phyloP scores from a whole-genome alignment of 2,113 vertebrate genomes.

The Paramisgurnus dabryanus region DNA sequence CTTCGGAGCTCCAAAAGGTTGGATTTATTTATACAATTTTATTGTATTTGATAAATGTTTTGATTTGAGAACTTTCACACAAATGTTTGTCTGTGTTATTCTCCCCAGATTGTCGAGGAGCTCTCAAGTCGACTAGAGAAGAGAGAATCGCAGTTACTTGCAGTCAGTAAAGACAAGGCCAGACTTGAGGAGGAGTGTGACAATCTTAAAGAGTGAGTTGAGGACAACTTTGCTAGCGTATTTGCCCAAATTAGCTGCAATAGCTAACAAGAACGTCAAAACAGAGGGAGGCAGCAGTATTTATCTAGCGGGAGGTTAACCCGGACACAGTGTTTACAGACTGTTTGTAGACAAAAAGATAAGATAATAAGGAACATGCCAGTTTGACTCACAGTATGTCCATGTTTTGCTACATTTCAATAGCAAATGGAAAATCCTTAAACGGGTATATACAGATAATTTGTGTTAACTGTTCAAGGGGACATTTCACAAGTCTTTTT shows the following conservation, averaged over 20 bases:
- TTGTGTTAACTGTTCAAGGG: neutral
- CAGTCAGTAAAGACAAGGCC: slow-evolving; percentile 95
- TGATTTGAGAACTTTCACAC: neutral
- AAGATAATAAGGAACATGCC: neutral
- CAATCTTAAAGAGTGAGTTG: slow-evolving; percentile 96
- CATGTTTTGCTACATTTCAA: too few species aligned
- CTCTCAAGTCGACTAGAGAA: slow-evolving; percentile 89
- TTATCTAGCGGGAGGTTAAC: slow-evolving; percentile 8
- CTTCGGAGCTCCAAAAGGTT: slow-evolving; percentile 88
- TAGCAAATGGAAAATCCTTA: too few species aligned
- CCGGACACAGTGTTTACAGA: neutral
- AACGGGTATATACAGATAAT: neutral
- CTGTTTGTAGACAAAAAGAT: neutral
- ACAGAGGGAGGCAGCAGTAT: slow-evolving; percentile 11
- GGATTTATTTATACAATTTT: slow-evolving; percentile 44
- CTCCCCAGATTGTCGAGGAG: slow-evolving; percentile 84
- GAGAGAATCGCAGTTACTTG: slow-evolving; percentile 90
- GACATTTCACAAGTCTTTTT: too few species aligned
- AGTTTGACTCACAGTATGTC: neutral
- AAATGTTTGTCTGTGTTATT: neutral
- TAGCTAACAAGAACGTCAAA: neutral
- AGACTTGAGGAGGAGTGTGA: slow-evolving; percentile 91
- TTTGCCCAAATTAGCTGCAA: neutral
- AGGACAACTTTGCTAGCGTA: neutral
- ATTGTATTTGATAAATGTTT: neutral